phyloP scores from a whole-genome alignment of 2,888 invertebrate genomes.

The Ophraella communa region DNA sequence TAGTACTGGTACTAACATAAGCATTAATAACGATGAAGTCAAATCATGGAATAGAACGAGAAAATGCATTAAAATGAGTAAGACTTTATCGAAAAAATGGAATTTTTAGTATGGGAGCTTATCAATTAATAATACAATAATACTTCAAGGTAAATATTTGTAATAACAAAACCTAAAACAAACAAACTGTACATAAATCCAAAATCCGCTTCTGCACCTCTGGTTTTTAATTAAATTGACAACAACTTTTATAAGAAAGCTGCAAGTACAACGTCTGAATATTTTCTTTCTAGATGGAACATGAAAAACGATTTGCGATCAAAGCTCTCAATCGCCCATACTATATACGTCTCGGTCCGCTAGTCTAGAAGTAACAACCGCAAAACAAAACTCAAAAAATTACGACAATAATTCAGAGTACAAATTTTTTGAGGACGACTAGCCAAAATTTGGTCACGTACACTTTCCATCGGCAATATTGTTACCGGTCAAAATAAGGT shows the following conservation, averaged over 20 bases:
- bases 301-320: too few species aligned
- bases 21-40: background rate
- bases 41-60: background rate
- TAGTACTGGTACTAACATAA: background rate
- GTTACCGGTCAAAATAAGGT: background rate
- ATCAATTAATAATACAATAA: background rate
- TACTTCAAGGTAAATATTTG: too few species aligned
- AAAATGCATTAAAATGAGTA: background rate
- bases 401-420: background rate
- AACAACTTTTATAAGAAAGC: too few species aligned
- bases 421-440: background rate
- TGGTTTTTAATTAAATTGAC: too few species aligned
- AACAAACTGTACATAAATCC: too few species aligned
- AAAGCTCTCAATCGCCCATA: background rate
- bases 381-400: background rate
- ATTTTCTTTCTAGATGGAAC: too few species aligned
- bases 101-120: background rate
- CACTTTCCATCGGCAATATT: background rate
- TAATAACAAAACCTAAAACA: too few species aligned
- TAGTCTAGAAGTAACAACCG: background rate
- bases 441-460: slow-evolving; percentile 6
- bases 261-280: too few species aligned
- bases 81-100: background rate
- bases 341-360: slow-evolving; percentile 3
- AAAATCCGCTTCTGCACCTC: too few species aligned